These are phyloP conservation scores for Cepphus grylle DNA, from an alignment of 2,113 vertebrate species.

Conservation along the genomic window DNA sequence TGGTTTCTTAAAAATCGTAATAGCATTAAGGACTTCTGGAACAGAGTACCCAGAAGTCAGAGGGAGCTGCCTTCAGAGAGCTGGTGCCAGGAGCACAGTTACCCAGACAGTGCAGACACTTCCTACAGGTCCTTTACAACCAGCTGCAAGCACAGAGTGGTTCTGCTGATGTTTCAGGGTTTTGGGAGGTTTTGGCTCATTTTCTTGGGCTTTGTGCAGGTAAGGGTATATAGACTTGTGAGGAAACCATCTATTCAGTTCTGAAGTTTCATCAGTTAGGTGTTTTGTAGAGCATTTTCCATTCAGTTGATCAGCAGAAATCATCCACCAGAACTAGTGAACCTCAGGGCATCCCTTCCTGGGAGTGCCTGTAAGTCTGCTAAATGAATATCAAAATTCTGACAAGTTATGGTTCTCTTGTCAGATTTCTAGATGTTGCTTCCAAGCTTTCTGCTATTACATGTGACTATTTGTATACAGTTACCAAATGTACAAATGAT, in stretches of 20 bases:
- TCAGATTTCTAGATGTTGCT: not conserved
- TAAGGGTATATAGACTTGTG: not conserved
- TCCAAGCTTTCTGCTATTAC: not conserved
- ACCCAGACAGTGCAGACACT: not conserved
- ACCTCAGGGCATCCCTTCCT: not conserved
- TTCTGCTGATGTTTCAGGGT: not conserved
- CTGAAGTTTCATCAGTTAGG: not conserved
- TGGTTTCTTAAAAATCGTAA: not conserved
- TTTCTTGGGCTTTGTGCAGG: not conserved
- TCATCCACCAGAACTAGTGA: not conserved
- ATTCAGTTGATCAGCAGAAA: not conserved
- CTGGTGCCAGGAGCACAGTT: not conserved
- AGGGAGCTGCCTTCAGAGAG: not conserved
- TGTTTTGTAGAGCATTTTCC: not conserved
- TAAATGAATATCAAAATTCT: not conserved
- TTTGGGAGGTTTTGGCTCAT: not conserved
- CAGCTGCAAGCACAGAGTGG: not conserved
- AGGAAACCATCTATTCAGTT: not conserved
- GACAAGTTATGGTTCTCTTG: not conserved
- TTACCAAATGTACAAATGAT: not conserved
- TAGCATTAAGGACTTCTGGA: not conserved
- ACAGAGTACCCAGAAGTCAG: not conserved
- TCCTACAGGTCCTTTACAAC: not conserved
- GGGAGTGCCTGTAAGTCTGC: not conserved
- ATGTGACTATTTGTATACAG: not conserved